Conservation (phyloP, 2,888 invertebrate species). For the Crossocerus cetratus region DNA sequence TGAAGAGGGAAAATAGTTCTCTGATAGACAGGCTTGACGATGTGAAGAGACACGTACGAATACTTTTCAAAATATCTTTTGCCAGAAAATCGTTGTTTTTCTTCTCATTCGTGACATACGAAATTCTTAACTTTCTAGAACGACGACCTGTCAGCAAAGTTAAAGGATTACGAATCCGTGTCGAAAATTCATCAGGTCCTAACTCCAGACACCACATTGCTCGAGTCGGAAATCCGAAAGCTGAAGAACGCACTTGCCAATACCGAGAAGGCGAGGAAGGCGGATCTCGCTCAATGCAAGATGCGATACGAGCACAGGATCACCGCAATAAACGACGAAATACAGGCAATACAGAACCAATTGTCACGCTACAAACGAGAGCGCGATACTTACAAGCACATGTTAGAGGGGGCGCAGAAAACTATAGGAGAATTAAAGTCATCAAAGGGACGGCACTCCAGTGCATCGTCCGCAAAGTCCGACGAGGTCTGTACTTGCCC, state of each 20-base stretch:
- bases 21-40: conserved; percentile 86
- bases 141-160: conserved; percentile 87
- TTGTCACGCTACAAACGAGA: conserved; percentile 89
- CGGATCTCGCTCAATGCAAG: conserved; percentile 89
- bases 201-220: conserved; percentile 85
- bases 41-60: conserved; percentile 79
- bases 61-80: not conserved
- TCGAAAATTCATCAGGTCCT: conserved; percentile 89
- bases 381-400: conserved; percentile 92
- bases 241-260: conserved; percentile 82
- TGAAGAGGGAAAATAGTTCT: conserved; percentile 83
- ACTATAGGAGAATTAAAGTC: conserved; percentile 87
- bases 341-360: conserved; percentile 89
- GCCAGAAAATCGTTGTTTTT: not conserved
- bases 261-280: conserved; percentile 85
- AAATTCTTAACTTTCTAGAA: conserved; percentile 77
- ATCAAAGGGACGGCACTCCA: conserved; percentile 69
- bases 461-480: conserved; percentile 83
- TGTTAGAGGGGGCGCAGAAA: conserved; percentile 92
- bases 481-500: conserved; percentile 79
- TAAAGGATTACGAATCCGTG: conserved; percentile 91
- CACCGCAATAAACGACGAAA: conserved; percentile 88
- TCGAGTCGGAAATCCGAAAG: conserved; percentile 87
- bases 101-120: not conserved
- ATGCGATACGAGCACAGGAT: conserved; percentile 91